Conservation (phyloP, 2,888 invertebrate species). For the Lasioglossum leucozonium region DNA sequence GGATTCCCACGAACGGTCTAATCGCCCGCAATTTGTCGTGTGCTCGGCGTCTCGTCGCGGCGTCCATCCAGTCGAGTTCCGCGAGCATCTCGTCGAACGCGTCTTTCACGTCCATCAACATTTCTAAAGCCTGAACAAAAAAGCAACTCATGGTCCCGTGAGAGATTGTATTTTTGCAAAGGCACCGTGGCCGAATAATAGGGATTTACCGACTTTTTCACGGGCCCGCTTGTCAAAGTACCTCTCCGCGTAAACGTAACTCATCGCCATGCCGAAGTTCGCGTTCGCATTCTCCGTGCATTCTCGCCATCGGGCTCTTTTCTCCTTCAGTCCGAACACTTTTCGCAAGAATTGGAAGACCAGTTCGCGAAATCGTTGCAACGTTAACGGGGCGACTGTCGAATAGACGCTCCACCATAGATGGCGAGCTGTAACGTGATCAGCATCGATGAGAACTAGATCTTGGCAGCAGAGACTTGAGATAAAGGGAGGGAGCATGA, state of each 20-base stretch:
- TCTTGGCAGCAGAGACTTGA: background rate
- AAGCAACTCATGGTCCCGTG: too few relatives aligned
- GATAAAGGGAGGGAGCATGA: too few relatives aligned
- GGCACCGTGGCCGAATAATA: background rate
- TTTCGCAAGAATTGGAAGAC: conserved; percentile 89
- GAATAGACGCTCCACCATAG: conserved; percentile 90
- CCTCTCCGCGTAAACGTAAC: conserved; percentile 87
- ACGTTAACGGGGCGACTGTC: conserved; percentile 88
- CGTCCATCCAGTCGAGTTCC: conserved; percentile 93
- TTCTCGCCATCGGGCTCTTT: conserved; percentile 88
- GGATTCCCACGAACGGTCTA: conserved; percentile 92
- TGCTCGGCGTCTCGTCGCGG: conserved; percentile 89
- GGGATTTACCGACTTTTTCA: conserved; percentile 85
- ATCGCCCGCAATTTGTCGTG: conserved; percentile 89
- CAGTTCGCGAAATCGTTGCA: conserved; percentile 86
- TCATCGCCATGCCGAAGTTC: conserved; percentile 89
- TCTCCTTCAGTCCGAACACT: conserved; percentile 88
- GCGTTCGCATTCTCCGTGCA: conserved; percentile 88
- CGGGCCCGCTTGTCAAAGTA: conserved; percentile 87
- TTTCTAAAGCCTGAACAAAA: conserved; percentile 88
- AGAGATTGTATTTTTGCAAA: background rate
- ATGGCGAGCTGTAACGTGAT: conserved; percentile 87
- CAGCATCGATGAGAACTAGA: background rate
- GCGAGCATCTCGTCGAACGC: conserved; percentile 90
- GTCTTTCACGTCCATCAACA: conserved; percentile 90